These are phyloP conservation scores for Procambarus virginalis DNA, from an alignment of 1,140 invertebrate genomes.

Conservation along the genomic window DNA sequence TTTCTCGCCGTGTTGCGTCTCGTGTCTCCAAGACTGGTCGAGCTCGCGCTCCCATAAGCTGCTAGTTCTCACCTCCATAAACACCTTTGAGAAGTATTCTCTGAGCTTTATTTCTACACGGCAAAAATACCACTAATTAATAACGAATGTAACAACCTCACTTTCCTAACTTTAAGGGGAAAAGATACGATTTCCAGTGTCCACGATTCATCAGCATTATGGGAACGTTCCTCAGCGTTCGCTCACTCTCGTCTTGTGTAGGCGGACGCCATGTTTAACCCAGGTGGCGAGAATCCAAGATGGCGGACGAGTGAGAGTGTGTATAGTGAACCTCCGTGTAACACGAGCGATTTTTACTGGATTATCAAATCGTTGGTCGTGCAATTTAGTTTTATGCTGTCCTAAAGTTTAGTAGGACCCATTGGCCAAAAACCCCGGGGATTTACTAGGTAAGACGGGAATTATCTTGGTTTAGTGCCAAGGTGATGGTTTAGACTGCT, in stretches of 20 bases:
- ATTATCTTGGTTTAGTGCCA: background rate
- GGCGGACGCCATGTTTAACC: constrained; percentile 50
- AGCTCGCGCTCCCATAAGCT: too few relatives aligned
- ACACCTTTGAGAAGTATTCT: too few relatives aligned
- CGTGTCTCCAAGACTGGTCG: too few relatives aligned
- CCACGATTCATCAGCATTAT: background rate
- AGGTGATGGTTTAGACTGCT: background rate
- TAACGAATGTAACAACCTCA: too few relatives aligned
- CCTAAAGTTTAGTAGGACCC: constrained; percentile 33
- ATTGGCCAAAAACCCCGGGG: constrained; percentile 40
- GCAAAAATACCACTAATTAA: too few relatives aligned
- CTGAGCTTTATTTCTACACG: too few relatives aligned
- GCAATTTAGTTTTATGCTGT: constrained; percentile 49
- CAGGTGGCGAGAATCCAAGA: constrained; percentile 49
- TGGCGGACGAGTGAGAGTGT: constrained; percentile 61
- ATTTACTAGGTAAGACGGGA: constrained; percentile 60
- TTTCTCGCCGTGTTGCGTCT: background rate
- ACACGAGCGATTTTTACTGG: constrained; percentile 54
- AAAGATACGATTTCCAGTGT: too few relatives aligned
- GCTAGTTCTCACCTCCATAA: too few relatives aligned
- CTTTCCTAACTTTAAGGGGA: too few relatives aligned
- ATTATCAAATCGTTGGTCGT: constrained; percentile 53
- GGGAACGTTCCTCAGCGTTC: constrained; percentile 14
- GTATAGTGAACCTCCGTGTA: constrained; percentile 45
- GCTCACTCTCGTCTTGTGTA: constrained; percentile 61